Evolutionary conservation across 2,888 invertebrate genomes (phyloP), one percentile per base, ranked within the genome.

Genomic region (Eristalis tenax): DNA sequence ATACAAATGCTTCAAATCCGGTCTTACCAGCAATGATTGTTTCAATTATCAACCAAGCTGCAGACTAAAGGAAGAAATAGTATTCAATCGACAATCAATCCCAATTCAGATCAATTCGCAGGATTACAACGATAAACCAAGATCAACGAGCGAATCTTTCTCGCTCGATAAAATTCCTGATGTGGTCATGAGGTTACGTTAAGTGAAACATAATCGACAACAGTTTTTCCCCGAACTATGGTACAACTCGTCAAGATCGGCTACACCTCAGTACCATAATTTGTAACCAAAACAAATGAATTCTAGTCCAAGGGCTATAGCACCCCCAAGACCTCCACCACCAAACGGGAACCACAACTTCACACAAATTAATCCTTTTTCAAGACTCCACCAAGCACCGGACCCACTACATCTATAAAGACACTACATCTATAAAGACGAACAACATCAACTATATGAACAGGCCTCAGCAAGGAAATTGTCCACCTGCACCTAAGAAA

Each of bases 381-480:
- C 26, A 26, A 59, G 59, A 59, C 13, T 59, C 59, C 23, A 59
- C 1, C 59, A 26, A 15, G 26, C 64, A n/a, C 50, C 68, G 15
- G 50, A 68, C 26, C 68, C 68, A 40, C n/a, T n/a, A n/a, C n/a
- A n/a, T n/a, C n/a, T n/a, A n/a, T n/a, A 6, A 28, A 50, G 68
- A 68, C 23, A 43, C 68, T 50, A 18, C 68, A 68, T 28, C 50
- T 26, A 68, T 68, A 26, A 40, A 50, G 26, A 68, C 68, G 15
- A 68, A 26, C 22, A 26, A 50, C 10, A 35, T 13, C 22, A 68
- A 50, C 43, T 65, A 40, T 26, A 18, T 35, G 10, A 38, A 40
- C 18, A 10, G 40, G 5, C 23, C 65, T 22, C n/a, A n/a, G n/a
- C n/a, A n/a, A n/a, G 13, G 18, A 15, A 66, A 66, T 40, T 64